Conservation (phyloP, 2,113 vertebrate genomes). For the Lepus americanus region DNA sequence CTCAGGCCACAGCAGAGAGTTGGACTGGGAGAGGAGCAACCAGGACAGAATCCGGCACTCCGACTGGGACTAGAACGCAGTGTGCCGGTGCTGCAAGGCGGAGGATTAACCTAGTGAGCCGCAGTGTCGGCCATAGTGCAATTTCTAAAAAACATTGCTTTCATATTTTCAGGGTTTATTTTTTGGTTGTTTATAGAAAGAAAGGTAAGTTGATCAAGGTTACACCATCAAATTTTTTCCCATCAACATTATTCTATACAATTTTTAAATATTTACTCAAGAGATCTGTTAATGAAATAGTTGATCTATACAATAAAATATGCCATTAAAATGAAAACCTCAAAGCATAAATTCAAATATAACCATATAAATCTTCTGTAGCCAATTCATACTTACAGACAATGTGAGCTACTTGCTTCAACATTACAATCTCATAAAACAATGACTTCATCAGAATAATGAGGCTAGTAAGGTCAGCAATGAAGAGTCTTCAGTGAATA, state of each 20-base stretch:
- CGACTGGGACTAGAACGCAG: too few species aligned
- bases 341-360: not conserved
- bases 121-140: too few species aligned
- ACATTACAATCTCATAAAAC: not conserved
- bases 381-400: not conserved
- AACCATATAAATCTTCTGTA: not conserved
- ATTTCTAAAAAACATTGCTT: not conserved
- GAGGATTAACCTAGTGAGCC: too few species aligned
- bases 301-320: not conserved
- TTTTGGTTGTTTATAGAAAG: not conserved
- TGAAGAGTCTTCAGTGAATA: not conserved
- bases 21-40: too few species aligned
- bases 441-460: not conserved
- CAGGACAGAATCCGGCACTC: too few species aligned
- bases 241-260: too few species aligned
- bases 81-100: too few species aligned
- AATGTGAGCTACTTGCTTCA: not conserved
- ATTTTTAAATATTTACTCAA: not conserved
- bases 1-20: too few species aligned
- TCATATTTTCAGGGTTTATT: not conserved
- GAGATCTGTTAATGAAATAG: not conserved
- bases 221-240: not conserved
- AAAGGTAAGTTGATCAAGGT: not conserved
- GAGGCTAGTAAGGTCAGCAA: accelerated
- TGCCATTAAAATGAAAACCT: not conserved